Base-by-base conservation (phyloP, 2,113 vertebrate genomes). In the Clarias batrachus region DNA sequence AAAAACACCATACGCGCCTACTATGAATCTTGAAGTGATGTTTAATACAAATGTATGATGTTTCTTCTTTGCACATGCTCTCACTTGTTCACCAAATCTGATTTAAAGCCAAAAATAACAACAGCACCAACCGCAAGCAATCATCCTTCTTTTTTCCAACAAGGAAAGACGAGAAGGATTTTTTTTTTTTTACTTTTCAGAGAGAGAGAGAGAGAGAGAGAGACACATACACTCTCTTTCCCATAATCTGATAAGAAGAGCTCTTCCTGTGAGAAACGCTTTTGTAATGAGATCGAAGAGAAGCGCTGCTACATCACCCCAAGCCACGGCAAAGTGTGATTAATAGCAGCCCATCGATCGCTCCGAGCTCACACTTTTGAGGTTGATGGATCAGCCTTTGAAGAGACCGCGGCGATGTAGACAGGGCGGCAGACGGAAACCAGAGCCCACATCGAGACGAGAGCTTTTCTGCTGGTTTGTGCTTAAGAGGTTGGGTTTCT, bases 281-380 rank as follows among this genome's bases (percentile, higher is more conserved):
- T 88, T 90, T 63, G 80, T 94, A 95, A 95, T 83, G 87, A 93
- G 94, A 94, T 95, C 94, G 89, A 86, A 87, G 88, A 87, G 77
- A 91, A 92, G 91, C 86, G 88, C 89, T 90, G 93, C 87, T 89
- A 91, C 90, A 90, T 93, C 90, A 90, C 37, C 80, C 83, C 65
- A 70, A 65, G 87, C 87, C 17, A 60, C 70, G 41, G 90, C 88
- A 84, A 70, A 79, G 74, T 82, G 66, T 86, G 86, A 93, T 92
- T 89, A 91, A 91, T 54, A 90, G 89, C 88, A 88, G 86, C 63
- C 74, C 27, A 90, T 91, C 85, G 89, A 90, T 81, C 86, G 87
- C 88, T 85, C 83, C 33, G 4, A 66, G 82, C 85, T 91, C 52
- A 84, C 82, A 71, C 54, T 76, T 83, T 78, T 86, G 86, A 90